Conservation (phyloP, 2,888 invertebrate genomes). For the Zele albiditarsus region DNA sequence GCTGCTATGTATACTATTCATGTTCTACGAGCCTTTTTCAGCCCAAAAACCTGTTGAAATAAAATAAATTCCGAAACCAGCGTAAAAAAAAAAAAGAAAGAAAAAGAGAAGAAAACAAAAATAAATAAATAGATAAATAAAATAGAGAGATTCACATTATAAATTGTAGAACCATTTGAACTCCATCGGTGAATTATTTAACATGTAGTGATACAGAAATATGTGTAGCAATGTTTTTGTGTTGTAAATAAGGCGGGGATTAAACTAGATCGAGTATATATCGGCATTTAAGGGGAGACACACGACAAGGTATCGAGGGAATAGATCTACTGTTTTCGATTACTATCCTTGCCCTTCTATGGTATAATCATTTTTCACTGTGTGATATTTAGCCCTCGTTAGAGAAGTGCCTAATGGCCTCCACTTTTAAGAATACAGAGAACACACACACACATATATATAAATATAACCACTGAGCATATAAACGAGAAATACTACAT, state of each 20-base stretch:
- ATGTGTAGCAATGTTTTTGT: too few relatives aligned
- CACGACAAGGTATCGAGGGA: constrained; percentile 20
- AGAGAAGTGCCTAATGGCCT: constrained; percentile 44
- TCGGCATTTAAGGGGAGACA: constrained; percentile 9
- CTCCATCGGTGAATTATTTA: too few relatives aligned
- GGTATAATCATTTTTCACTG: constrained; percentile 61
- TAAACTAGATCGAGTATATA: background rate
- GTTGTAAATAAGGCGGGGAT: background rate
- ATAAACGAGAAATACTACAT: background rate
- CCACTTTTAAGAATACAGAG: constrained; percentile 30
- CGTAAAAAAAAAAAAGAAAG: background rate
- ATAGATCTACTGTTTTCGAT: constrained; percentile 40
- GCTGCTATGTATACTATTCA: constrained; percentile 2
- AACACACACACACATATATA: background rate
- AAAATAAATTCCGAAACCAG: background rate
- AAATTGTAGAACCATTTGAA: background rate
- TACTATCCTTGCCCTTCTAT: constrained; percentile 52
- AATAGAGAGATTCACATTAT: background rate
- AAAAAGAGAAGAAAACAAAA: background rate
- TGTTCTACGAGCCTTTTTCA: constrained; percentile 15
- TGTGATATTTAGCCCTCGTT: constrained; percentile 50
- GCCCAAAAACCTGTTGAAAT: constrained; percentile 4
- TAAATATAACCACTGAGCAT: background rate
- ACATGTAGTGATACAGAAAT: too few relatives aligned
- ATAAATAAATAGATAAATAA: background rate